Base-by-base conservation (phyloP, 2,113 vertebrate genomes). In the Phyllostomus hastatus region DNA sequence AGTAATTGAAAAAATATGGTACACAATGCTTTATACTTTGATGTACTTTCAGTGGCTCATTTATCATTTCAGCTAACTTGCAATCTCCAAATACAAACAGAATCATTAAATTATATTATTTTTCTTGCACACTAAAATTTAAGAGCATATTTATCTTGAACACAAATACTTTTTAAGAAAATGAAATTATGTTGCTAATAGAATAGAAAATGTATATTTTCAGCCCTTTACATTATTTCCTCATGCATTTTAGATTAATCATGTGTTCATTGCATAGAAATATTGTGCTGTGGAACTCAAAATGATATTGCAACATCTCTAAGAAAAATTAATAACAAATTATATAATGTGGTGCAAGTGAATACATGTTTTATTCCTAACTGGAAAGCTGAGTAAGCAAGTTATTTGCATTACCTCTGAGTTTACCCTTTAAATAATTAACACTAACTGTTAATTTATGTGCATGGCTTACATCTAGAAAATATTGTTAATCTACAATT, bases 1-100 rank as follows among this genome's bases (percentile, higher is more conserved):
- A 82, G 4, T 91, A 75, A 92, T 79, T 93, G 66, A 31, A 88
- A 97, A 93, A 90, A 66, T 82, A 73, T 52, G 17, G n/a, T 90
- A 57, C 38, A 80, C 3, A 54, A 46, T 89, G 35, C 5, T 64
- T 94, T 96, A 69, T 43, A 19, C 41, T 75, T 90, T 70, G 1
- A 82, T 70, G 88, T 96, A 76, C 12, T 88, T 93, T 69, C 2
- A 48, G 24, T 22, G 82, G 33, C 52, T 91, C 73, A 66, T 90
- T 86, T 90, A 90, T 92, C 57, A 76, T 89, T 5, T 33, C 59
- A 89, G 57, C 38, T 90, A 95, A 78, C 19, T 75, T 96, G 28
- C 31, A 69, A 83, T 95, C 31, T 96, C 33, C 46, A 95, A 96
- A 73, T 61, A 14, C 5, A 66, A 67, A 93, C 15, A 88, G 9